Conservation (phyloP, 2,888 invertebrate species). For the Sinopyrophorus schimmeli region DNA sequence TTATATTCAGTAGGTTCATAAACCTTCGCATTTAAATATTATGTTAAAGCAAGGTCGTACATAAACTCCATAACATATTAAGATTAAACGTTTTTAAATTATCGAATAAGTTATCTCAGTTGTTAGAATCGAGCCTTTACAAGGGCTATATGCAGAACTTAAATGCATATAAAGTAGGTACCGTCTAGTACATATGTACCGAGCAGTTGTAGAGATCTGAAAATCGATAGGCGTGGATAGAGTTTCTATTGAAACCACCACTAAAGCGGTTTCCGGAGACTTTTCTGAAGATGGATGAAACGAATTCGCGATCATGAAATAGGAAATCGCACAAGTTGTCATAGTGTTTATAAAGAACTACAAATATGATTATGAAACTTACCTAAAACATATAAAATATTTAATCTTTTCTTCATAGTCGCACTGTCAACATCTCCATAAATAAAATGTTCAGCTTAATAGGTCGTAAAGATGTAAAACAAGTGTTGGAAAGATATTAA, state of each 20-base stretch:
- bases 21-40: too few relatives aligned
- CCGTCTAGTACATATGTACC: conserved; percentile 7
- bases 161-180: conserved; percentile 14
- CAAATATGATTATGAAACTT: not conserved
- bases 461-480: too few relatives aligned
- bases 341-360: not conserved
- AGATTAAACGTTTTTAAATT: too few relatives aligned
- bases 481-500: too few relatives aligned
- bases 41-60: too few relatives aligned
- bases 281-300: conserved; percentile 22
- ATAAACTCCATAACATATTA: too few relatives aligned
- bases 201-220: conserved; percentile 17
- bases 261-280: conserved; percentile 15
- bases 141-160: conserved; percentile 14
- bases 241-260: conserved; percentile 29
- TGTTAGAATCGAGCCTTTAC: too few relatives aligned
- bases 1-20: too few relatives aligned
- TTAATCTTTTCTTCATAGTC: too few relatives aligned
- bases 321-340: conserved; percentile 1
- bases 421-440: too few relatives aligned
- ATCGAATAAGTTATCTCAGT: too few relatives aligned
- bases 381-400: not conserved
- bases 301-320: conserved; percentile 21
- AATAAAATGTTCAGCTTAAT: too few relatives aligned
- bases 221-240: conserved; percentile 25